These are phyloP conservation scores for Brevimyrus niger DNA, from an alignment of 2,113 vertebrate species.

Conservation along the genomic window DNA sequence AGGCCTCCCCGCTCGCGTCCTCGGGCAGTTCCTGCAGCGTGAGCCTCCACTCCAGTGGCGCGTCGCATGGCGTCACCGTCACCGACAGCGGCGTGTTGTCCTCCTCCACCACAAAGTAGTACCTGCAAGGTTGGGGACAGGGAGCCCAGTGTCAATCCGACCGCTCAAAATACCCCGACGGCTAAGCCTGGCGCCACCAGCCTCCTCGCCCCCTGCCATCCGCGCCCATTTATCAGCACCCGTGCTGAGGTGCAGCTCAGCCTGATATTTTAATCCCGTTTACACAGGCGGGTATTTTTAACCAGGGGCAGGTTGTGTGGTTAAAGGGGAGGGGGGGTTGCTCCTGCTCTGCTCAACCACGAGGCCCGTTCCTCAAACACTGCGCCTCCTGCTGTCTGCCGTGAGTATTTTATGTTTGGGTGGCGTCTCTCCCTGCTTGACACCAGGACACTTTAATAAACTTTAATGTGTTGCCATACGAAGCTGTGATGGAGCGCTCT, in stretches of 20 bases:
- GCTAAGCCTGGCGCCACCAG: neutral
- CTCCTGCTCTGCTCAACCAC: neutral
- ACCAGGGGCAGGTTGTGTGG: neutral
- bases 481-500: neutral
- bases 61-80: conserved; percentile 90
- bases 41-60: conserved; percentile 91
- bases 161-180: neutral
- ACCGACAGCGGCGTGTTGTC: conserved; percentile 94
- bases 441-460: neutral
- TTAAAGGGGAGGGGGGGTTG: neutral
- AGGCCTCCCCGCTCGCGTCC: conserved; percentile 81
- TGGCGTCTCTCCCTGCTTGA: neutral
- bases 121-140: conserved; percentile 57
- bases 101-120: conserved; percentile 95
- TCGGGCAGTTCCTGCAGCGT: conserved; percentile 92
- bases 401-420: neutral
- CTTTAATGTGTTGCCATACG: neutral
- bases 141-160: neutral
- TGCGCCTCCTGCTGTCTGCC: neutral
- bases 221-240: neutral
- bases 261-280: neutral
- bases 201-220: neutral
- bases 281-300: neutral
- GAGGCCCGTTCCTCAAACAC: neutral
- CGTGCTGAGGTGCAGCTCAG: neutral